A percentile compares a stretch with the other conserved stretches of the same genome.
Conservation (phyloP, 2,113 vertebrate species). For the Panurus biarmicus region DNA sequence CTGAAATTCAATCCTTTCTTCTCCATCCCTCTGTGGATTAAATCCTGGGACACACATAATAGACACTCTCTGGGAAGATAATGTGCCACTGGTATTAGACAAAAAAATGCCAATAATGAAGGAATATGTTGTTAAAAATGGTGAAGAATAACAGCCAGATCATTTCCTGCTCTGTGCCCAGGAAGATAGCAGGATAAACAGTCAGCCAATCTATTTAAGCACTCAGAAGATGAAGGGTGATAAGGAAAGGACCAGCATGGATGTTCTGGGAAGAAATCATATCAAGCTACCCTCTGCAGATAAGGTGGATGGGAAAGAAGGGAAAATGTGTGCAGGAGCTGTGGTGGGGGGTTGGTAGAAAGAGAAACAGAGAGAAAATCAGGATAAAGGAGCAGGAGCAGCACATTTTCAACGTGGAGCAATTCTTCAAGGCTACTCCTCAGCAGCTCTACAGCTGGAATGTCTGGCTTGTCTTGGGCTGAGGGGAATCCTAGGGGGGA, state of each 20-base stretch:
- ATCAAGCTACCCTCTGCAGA: neutral
- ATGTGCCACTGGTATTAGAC: neutral
- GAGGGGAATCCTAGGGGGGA: neutral
- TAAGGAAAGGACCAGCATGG: neutral
- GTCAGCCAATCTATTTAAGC: neutral
- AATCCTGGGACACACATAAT: neutral
- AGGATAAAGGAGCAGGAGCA: neutral
- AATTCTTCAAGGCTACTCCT: neutral
- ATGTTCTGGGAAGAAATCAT: neutral
- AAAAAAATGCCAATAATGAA: neutral
- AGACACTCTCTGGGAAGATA: neutral
- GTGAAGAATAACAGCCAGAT: neutral
- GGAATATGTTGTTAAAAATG: neutral
- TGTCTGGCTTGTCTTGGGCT: neutral
- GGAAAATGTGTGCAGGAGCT: neutral
- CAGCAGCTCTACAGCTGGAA: neutral
- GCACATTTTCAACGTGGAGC: neutral
- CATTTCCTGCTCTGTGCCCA: neutral
- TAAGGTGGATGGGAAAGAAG: neutral
- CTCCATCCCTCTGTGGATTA: neutral
- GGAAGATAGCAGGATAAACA: neutral
- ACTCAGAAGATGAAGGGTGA: neutral
- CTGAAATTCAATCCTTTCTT: neutral
- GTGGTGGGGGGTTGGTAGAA: neutral
- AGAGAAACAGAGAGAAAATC: neutral